Evolutionary conservation across 2,888 invertebrate genomes (phyloP).

Genomic region (Ormyrus pomaceus): DNA sequence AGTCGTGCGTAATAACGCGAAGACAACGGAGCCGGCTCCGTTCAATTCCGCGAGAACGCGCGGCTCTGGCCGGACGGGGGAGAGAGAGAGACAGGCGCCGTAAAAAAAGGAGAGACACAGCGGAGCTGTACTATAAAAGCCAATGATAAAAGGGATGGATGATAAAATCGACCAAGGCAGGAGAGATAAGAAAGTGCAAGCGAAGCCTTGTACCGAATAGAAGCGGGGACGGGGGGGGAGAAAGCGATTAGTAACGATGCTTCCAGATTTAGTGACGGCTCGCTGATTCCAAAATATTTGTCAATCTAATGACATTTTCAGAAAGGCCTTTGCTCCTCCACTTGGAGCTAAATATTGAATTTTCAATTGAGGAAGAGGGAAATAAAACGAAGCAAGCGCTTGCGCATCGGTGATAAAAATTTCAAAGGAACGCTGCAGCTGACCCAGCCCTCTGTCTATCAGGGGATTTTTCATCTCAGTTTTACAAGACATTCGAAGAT

Average conservation of each 20-base stretch:
- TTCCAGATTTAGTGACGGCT: slow-evolving; percentile 23
- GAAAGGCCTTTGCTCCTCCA: neutral
- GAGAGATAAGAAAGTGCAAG: slow-evolving; percentile 51
- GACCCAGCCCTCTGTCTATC: slow-evolving; percentile 14
- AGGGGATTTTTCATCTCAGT: slow-evolving; percentile 31
- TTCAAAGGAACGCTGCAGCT: slow-evolving; percentile 8
- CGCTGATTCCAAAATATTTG: slow-evolving; percentile 34
- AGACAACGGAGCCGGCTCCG: slow-evolving; percentile 59
- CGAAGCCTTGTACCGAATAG: slow-evolving; percentile 6
- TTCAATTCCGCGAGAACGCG: slow-evolving; percentile 30
- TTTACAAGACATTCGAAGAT: slow-evolving; percentile 34
- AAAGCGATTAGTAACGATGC: slow-evolving; percentile 41
- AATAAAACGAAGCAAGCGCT: neutral
- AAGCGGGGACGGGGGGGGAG: neutral
- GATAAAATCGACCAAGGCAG: slow-evolving; percentile 38
- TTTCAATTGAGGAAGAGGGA: neutral
- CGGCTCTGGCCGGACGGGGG: slow-evolving; percentile 1
- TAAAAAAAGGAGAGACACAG: slow-evolving; percentile 16
- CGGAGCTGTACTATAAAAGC: slow-evolving; percentile 17
- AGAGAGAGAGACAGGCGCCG: slow-evolving; percentile 28
- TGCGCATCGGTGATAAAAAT: slow-evolving; percentile 23
- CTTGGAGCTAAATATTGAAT: slow-evolving; percentile 29
- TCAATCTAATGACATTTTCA: slow-evolving; percentile 4
- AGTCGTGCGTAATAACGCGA: slow-evolving; percentile 67
- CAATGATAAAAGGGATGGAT: slow-evolving; percentile 45